Evolutionary conservation across 2,113 vertebrate genomes (phyloP), one percentile per base, ranked within the genome.

Genomic region (Zingel zingel): DNA sequence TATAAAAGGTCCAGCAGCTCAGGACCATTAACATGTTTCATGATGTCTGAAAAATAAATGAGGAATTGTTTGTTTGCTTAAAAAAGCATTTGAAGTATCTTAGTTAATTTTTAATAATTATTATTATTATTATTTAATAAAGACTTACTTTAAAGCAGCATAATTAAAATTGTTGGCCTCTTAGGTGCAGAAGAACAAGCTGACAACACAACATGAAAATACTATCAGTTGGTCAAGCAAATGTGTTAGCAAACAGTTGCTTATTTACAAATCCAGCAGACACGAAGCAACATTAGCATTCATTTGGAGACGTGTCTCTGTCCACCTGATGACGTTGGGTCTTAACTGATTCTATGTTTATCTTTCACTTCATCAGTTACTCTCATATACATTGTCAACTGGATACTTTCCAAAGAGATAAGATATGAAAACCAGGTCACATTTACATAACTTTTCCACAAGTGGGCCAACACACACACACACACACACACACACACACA

Each of bases 381-480:
- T 6, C 23, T 63, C 5, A 3, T 15, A n/a, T 21, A 1, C 6
- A 27, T n/a, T 39, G 21, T 23, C 27, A 13, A 8, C 18, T 10
- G 19, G 45, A 39, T 30, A n/a, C 2, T 56, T 33, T 15, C 4
- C 1, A 33, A 65, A 47, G 10, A 62, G 51, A 70, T 36, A 56
- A 64, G 43, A 63, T 33, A 23, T 8, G 23, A 33, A 65, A 83
- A 88, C 0, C 56, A 85, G 82, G 72, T 66, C 65, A 77, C 39
- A 27, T 74, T 84, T 81, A 66, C 79, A 70, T 75, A 81, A 85
- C 48, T 77, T 82, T 74, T 45, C 59, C 50, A 21, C 27, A 62
- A 80, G 58, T 65, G n/a, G 56, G 39, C 8, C 25, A 45, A 59
- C 25, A 23, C 16, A 30, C 45, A 72, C 5, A 50, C 39, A 72